These are phyloP conservation scores for Pipistrellus nathusii DNA, from an alignment of 2,797 vertebrate species.

Conservation along the genomic window DNA sequence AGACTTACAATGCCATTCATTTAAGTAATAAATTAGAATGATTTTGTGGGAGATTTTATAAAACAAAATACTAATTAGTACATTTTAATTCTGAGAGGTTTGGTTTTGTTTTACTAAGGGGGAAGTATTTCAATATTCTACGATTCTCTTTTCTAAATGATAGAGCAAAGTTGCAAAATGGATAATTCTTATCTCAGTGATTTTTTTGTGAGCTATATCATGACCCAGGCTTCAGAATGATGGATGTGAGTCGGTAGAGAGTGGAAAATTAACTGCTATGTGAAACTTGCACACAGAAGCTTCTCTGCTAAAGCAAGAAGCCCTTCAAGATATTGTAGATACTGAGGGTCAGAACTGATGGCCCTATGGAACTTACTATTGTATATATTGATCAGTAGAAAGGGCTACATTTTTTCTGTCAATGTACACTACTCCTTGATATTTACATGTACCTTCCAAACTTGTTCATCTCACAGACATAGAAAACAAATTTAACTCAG, in stretches of 20 bases:
- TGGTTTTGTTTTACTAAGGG: slow-evolving; percentile 51
- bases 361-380: background rate
- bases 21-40: slow-evolving; percentile 45
- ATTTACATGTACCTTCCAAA: slow-evolving; percentile 14
- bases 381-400: background rate
- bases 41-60: slow-evolving; percentile 14
- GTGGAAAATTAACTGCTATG: background rate
- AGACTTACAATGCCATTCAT: background rate
- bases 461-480: background rate
- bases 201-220: background rate
- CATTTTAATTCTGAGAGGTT: slow-evolving; percentile 29
- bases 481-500: background rate
- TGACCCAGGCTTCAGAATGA: background rate
- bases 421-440: background rate
- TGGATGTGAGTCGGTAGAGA: background rate
- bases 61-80: slow-evolving; percentile 59
- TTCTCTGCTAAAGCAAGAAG: slow-evolving; percentile 4
- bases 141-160: background rate
- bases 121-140: slow-evolving; percentile 35
- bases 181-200: background rate
- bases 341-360: background rate
- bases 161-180: slow-evolving; percentile 19
- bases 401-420: background rate
- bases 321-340: background rate
- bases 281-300: background rate